Percentiles rank a stretch among this genome's conserved stretches.
Evolutionary conservation across 2,888 invertebrate species (phyloP).

Genomic region (Amphimallon solstitiale): DNA sequence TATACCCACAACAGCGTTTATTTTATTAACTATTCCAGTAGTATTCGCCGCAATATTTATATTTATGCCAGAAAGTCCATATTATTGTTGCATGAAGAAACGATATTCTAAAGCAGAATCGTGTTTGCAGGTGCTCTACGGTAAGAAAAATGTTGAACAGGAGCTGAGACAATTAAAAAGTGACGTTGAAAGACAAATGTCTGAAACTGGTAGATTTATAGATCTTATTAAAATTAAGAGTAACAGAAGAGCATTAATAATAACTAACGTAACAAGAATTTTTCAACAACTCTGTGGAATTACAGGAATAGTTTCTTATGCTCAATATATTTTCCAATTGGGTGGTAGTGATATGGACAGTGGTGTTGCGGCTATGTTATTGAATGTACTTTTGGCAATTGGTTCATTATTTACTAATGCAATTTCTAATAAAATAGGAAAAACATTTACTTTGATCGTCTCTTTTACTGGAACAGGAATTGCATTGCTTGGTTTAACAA

Average conservation of each 20-base stretch:
- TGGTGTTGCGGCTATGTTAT: slow-evolving; percentile 51
- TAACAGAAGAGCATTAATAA: slow-evolving; percentile 53
- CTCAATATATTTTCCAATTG: slow-evolving; percentile 55
- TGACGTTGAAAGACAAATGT: slow-evolving; percentile 54
- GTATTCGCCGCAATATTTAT: slow-evolving; percentile 67
- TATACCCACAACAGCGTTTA: slow-evolving; percentile 65
- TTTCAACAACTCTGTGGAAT: slow-evolving; percentile 56
- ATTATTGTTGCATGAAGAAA: slow-evolving; percentile 53
- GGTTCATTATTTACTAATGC: slow-evolving; percentile 39
- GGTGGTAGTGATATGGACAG: slow-evolving; percentile 51
- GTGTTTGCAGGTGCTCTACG: slow-evolving; percentile 46
- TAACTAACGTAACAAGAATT: slow-evolving; percentile 52
- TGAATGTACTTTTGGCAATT: slow-evolving; percentile 42
- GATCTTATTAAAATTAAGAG: slow-evolving; percentile 52
- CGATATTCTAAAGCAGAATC: slow-evolving; percentile 48
- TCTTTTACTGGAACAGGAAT: slow-evolving; percentile 48
- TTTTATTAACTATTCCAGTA: slow-evolving; percentile 69
- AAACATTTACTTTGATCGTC: slow-evolving; percentile 47
- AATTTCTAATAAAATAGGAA: slow-evolving; percentile 50
- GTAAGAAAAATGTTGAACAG: slow-evolving; percentile 49
- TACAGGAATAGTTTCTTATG: slow-evolving; percentile 50
- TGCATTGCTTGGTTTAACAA: slow-evolving; percentile 44
- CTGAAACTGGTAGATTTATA: slow-evolving; percentile 54
- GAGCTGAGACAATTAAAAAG: slow-evolving; percentile 49
- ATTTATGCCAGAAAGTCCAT: slow-evolving; percentile 57